Evolutionary conservation across 1,140 invertebrate genomes (phyloP).

Genomic region (Zaprionus nigranus): DNA sequence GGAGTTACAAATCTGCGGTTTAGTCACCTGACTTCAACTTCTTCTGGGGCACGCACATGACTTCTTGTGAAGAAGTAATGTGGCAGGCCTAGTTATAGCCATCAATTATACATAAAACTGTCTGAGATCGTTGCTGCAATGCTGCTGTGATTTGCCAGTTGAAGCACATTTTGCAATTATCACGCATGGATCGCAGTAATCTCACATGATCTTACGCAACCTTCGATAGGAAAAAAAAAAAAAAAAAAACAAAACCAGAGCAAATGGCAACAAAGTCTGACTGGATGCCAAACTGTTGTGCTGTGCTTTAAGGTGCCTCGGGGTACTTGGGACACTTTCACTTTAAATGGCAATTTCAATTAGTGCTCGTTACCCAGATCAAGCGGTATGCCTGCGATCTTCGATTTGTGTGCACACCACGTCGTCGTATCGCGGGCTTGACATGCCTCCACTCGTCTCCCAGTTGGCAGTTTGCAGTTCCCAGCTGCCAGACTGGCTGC

Average conservation of each 20-base stretch:
- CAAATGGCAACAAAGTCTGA: constrained; percentile 27
- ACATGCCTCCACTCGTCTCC: constrained; percentile 35
- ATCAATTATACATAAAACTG: constrained; percentile 60
- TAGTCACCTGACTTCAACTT: constrained; percentile 51
- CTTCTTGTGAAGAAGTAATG: neutral
- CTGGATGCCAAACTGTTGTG: constrained; percentile 16
- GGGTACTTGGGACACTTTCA: constrained; percentile 70
- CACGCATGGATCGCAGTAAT: constrained; percentile 42
- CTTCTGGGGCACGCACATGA: constrained; percentile 42
- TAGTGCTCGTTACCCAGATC: constrained; percentile 68
- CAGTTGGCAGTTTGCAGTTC: neutral
- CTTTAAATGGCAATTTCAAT: constrained; percentile 78
- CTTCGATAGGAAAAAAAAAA: neutral
- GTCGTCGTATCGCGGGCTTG: constrained; percentile 50
- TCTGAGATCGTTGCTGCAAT: constrained; percentile 46
- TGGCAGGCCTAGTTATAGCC: constrained; percentile 47
- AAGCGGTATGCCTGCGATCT: constrained; percentile 63
- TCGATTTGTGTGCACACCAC: constrained; percentile 74
- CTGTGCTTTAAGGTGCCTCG: constrained; percentile 57
- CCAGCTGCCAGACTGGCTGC: neutral
- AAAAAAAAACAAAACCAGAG: constrained; percentile 53
- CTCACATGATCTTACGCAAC: constrained; percentile 33
- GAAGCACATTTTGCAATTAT: constrained; percentile 71
- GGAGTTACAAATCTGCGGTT: constrained; percentile 8
- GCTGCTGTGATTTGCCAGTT: constrained; percentile 40